Conservation (phyloP, 2,888 invertebrate species). For the Folsomia candida region DNA sequence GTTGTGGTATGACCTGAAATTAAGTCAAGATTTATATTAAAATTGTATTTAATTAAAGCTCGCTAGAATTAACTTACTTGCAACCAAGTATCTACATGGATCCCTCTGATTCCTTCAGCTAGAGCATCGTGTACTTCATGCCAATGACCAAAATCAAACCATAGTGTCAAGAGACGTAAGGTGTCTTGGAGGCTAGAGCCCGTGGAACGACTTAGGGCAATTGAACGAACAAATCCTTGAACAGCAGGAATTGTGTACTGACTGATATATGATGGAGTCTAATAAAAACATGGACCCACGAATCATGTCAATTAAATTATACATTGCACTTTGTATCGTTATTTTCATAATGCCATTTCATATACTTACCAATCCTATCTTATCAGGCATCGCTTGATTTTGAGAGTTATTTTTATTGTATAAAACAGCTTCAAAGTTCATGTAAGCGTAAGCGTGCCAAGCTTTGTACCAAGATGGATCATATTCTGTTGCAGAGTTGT, state of each 20-base stretch:
- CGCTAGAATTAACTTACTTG: conserved; percentile 62
- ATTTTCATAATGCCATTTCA: too few relatives aligned
- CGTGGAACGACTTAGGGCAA: conserved; percentile 68
- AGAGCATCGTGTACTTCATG: conserved; percentile 91
- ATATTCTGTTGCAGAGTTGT: conserved; percentile 76
- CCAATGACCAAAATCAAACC: conserved; percentile 97
- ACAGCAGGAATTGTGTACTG: conserved; percentile 90
- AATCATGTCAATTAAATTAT: too few relatives aligned
- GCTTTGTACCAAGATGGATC: conserved; percentile 93
- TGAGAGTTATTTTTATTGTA: conserved; percentile 59
- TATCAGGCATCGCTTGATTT: conserved; percentile 26
- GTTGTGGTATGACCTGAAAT: conserved; percentile 83
- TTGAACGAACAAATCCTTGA: conserved; percentile 92
- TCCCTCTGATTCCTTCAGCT: conserved; percentile 83
- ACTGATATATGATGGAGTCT: conserved; percentile 61
- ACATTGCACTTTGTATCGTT: too few relatives aligned
- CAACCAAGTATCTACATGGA: conserved; percentile 97
- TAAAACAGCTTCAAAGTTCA: conserved; percentile 91
- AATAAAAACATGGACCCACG: too few relatives aligned
- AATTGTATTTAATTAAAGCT: conserved; percentile 7
- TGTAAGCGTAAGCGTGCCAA: conserved; percentile 97
- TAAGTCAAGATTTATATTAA: conserved; percentile 2
- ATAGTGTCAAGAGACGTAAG: conserved; percentile 85
- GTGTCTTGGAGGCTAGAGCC: conserved; percentile 92
- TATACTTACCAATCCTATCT: conserved; percentile 40